phyloP scores from a whole-genome alignment of 92 coral and sea anemone species.

The Siderastrea radians region DNA sequence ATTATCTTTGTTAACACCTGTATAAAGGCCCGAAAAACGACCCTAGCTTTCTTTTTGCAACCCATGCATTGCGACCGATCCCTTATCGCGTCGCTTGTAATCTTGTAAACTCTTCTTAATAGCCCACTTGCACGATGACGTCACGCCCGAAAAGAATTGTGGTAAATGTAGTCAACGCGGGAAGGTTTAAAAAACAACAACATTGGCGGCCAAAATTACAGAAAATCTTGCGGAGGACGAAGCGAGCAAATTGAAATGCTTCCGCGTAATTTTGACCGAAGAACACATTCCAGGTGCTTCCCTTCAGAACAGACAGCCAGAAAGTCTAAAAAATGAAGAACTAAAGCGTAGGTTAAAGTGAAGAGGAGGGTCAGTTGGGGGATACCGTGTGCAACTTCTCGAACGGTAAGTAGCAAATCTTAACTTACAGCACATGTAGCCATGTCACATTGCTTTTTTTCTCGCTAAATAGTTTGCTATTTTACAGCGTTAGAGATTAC shows the following conservation, averaged over 20 bases:
- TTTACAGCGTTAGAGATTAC: too few species aligned
- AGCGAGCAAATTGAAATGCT: neutral
- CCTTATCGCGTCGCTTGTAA: too few species aligned
- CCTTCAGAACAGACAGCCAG: constrained; percentile 42
- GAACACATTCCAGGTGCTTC: constrained; percentile 50
- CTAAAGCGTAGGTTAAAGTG: constrained; percentile 55
- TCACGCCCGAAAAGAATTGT: constrained; percentile 50
- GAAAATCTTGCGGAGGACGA: neutral
- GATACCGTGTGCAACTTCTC: constrained; percentile 47
- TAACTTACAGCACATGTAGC: neutral
- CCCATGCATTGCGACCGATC: too few species aligned
- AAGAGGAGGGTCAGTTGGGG: constrained; percentile 42
- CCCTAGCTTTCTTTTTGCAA: too few species aligned
- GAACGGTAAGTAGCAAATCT: neutral
- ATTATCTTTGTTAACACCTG: too few species aligned
- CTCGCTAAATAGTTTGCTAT: neutral
- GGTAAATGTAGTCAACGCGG: constrained; percentile 50
- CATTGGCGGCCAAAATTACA: constrained; percentile 30
- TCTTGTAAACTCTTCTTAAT: too few species aligned
- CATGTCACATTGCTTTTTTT: neutral
- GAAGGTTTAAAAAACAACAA: constrained; percentile 3
- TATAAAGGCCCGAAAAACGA: too few species aligned
- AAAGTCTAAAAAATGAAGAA: constrained; percentile 20
- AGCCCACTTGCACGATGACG: constrained; percentile 12
- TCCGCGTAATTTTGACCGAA: constrained; percentile 47